phyloP scores from a whole-genome alignment of 2,113 vertebrate species.

The Nycticryphes semicollaris region DNA sequence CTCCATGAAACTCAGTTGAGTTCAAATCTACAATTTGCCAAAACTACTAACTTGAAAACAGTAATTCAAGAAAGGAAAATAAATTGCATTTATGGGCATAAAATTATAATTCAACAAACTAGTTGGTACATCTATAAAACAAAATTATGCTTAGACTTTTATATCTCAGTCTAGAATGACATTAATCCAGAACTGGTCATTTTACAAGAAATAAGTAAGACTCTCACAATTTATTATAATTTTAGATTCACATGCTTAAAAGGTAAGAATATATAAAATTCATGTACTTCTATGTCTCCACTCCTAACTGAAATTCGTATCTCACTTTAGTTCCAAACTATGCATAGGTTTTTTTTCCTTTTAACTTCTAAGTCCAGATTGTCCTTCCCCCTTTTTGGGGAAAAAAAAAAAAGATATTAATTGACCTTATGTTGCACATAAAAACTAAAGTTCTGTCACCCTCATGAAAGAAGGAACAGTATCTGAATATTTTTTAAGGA shows the following conservation, averaged over 20 bases:
- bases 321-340: not conserved
- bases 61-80: not conserved
- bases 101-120: not conserved
- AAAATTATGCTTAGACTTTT: not conserved
- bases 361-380: not conserved
- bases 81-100: not conserved
- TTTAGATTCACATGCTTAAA: not conserved
- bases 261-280: not conserved
- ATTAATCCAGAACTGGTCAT: not conserved
- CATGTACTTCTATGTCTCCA: not conserved
- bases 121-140: not conserved
- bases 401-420: rapidly evolving
- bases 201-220: not conserved
- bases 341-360: not conserved
- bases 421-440: not conserved
- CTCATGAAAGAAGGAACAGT: not conserved
- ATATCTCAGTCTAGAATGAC: not conserved
- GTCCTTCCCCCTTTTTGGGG: not conserved
- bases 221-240: not conserved
- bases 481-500: not conserved
- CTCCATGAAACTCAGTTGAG: not conserved
- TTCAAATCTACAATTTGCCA: not conserved
- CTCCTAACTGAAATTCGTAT: not conserved
- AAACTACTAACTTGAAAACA: not conserved
- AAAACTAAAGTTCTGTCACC: not conserved